Evolutionary conservation across 1,140 invertebrate species (phyloP).

Genomic region (Rhagoletis zephyria): DNA sequence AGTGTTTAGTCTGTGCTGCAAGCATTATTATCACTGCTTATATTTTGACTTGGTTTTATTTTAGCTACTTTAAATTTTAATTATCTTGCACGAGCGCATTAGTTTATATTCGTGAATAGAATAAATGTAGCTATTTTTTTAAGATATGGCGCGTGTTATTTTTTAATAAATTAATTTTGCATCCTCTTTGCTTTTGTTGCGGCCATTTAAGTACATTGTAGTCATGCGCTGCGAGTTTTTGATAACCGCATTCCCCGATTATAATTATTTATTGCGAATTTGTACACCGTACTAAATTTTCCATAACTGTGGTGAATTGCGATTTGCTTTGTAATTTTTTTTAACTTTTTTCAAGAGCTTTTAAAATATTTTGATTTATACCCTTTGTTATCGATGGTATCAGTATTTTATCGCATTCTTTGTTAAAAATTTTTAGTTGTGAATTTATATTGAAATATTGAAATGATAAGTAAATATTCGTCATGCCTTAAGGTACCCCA

Average conservation of each 20-base stretch:
- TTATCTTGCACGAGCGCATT: background rate
- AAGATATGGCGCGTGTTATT: background rate
- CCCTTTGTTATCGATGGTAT: no score
- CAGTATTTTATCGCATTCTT: no score
- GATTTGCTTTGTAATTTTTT: background rate
- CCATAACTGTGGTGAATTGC: background rate
- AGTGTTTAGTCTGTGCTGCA: background rate
- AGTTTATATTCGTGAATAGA: background rate
- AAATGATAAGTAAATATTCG: no score
- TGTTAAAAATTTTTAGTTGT: no score
- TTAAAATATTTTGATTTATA: no score
- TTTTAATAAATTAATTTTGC: constrained; percentile 2
- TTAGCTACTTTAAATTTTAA: background rate
- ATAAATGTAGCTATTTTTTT: constrained; percentile 7
- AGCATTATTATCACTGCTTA: background rate
- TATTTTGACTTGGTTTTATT: background rate
- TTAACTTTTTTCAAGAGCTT: no score
- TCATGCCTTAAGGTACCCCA: no score
- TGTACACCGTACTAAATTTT: background rate
- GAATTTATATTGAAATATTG: no score
- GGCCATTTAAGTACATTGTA: background rate
- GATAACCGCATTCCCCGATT: background rate
- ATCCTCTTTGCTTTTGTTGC: background rate
- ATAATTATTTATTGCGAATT: background rate
- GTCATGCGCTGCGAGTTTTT: background rate